Evolutionary conservation across 2,888 invertebrate species (phyloP), one percentile per base, ranked within the genome.

Genomic region (Fragum fragum): DNA sequence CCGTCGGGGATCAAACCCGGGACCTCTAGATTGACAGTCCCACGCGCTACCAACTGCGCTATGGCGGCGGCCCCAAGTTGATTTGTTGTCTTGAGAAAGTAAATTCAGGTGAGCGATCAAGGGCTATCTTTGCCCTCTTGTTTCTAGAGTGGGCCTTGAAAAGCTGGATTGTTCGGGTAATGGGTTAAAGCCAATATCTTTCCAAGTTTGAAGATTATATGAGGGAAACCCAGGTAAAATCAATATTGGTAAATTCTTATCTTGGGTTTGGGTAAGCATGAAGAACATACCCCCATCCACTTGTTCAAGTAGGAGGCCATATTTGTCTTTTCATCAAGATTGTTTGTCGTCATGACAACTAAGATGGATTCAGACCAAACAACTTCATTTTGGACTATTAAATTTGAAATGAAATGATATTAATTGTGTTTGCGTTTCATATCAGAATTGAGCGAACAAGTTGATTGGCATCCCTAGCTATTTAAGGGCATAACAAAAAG

Each of bases 351-450:
- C 66, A 66, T 42, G 66, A 26, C 66, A 66, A 66, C 66, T 42
- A 66, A 66, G 66, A 66, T 66, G 66, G 42, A 42, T 66, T 66
- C 66, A 66, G 66, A 66, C 66, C 66, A 66, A 66, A 66, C 66
- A 42, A 42, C 66, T 66, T 42, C 66, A 66, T 66, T 42, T 66
- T n/a, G 32, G 66, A 11, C 42, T 39, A 66, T 66, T 66, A 66
- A 66, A 66, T 66, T 23, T 66, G 39, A 66, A 66, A 66, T 21
- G 66, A 42, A 66, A 66, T 39, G 66, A 66, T 66, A 66, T 66
- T 66, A 66, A 66, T 66, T 23, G 66, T 66, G 66, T 66, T 66
- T 66, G 36, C 36, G 66, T 66, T 66, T 66, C 66, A 66, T 66
- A 66, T 66, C 36, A 42, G 42, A 42, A 36, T 39, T 42, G 42